These are phyloP conservation scores for Monodelphis domestica DNA, from an alignment of 2,797 vertebrate genomes.

Conservation along the genomic window DNA sequence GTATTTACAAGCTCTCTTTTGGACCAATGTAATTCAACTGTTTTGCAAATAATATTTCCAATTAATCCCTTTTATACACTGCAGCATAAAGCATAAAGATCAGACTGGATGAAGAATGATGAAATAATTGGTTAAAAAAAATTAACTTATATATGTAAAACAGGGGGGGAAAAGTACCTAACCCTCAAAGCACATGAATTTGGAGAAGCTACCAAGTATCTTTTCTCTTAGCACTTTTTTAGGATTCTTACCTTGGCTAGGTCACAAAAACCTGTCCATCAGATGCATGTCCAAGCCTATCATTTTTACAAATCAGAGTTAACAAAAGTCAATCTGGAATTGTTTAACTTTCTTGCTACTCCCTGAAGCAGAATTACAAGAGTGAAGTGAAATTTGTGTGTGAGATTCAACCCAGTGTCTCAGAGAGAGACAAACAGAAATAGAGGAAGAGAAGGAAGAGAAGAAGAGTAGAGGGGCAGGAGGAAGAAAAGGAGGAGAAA, in stretches of 20 bases:
- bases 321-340: constrained; percentile 88
- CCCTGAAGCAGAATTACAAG: constrained; percentile 83
- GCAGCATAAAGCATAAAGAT: constrained; percentile 73
- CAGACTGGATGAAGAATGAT: constrained; percentile 75
- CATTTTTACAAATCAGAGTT: constrained; percentile 89
- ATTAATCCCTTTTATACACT: constrained; percentile 63
- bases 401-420: constrained; percentile 79
- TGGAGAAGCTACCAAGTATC: constrained; percentile 68
- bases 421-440: too few species aligned
- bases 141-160: constrained; percentile 77
- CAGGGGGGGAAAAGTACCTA: constrained; percentile 76
- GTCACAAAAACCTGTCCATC: constrained; percentile 87
- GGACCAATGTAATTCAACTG: constrained; percentile 59
- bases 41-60: constrained; percentile 69
- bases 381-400: constrained; percentile 65
- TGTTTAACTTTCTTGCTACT: constrained; percentile 87
- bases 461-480: constrained; percentile 5
- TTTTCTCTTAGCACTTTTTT: constrained; percentile 83
- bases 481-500: too few species aligned
- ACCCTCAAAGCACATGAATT: constrained; percentile 70
- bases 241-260: constrained; percentile 86
- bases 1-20: not conserved
- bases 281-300: constrained; percentile 87
- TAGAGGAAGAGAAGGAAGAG: constrained; percentile 48
- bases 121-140: constrained; percentile 76